A percentile compares a stretch with the other conserved stretches of the same genome.
Evolutionary conservation across 2,113 vertebrate genomes (phyloP).

Genomic region (Micronycteris hirsuta): DNA sequence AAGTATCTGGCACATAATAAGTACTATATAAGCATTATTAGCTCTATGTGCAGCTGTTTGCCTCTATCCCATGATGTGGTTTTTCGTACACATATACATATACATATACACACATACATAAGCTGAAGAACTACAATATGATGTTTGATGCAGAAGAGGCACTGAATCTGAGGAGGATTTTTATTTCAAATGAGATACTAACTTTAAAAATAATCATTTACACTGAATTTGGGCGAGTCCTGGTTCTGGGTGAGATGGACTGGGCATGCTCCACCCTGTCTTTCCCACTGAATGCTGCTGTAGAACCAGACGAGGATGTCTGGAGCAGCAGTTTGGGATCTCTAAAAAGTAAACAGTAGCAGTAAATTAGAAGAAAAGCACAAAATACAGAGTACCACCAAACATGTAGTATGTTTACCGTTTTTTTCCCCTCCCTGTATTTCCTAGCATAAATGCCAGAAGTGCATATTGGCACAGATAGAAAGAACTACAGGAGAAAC

Average conservation of each 20-base stretch:
- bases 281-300: neutral
- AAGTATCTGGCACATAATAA: neutral
- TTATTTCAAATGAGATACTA: neutral
- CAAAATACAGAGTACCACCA: neutral
- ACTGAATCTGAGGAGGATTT: neutral
- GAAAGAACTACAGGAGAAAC: neutral
- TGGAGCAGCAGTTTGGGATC: neutral
- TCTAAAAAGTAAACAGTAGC: neutral
- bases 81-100: neutral
- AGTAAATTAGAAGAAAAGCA: neutral
- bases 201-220: neutral
- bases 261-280: neutral
- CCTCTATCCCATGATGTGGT: neutral
- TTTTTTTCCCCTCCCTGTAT: neutral
- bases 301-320: neutral
- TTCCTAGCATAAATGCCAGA: neutral
- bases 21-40: neutral
- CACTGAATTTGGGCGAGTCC: neutral
- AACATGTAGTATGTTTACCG: neutral
- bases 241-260: neutral
- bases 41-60: neutral
- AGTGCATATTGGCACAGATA: neutral
- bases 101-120: neutral
- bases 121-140: neutral
- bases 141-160: neutral